Conservation (phyloP, 2,113 vertebrate genomes). For the Aviceda subcristata region DNA sequence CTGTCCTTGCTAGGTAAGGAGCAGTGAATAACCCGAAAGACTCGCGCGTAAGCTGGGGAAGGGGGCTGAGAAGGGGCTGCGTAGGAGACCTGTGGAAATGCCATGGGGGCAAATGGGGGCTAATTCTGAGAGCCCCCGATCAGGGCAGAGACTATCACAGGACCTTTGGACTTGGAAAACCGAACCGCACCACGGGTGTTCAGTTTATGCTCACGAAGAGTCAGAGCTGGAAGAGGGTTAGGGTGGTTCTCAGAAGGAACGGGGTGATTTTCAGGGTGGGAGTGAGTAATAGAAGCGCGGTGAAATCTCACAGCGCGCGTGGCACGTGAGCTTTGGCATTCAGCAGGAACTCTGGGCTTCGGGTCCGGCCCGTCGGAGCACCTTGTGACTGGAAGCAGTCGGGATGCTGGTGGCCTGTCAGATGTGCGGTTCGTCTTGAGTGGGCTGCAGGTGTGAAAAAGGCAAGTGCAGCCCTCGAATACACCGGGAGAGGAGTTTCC, state of each 20-base stretch:
- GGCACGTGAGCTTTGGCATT: not conserved
- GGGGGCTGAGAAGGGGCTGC: not conserved
- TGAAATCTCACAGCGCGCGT: not conserved
- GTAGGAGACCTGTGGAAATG: not conserved
- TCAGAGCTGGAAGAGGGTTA: not conserved
- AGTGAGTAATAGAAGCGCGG: accelerated
- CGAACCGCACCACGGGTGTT: not conserved
- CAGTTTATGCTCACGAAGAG: not conserved
- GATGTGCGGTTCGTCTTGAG: not conserved
- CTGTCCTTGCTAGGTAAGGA: not conserved
- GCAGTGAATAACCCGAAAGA: not conserved
- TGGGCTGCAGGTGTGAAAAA: not conserved
- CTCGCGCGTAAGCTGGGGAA: not conserved
- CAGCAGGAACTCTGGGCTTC: not conserved
- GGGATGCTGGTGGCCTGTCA: not conserved
- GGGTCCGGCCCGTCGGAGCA: accelerated
- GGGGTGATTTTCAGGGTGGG: not conserved
- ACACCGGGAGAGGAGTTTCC: not conserved
- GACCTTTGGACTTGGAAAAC: not conserved
- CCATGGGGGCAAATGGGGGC: not conserved
- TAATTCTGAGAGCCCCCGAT: not conserved
- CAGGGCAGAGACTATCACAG: not conserved
- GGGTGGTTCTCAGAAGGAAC: not conserved
- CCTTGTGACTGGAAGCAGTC: not conserved
- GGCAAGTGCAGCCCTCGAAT: not conserved